phyloP scores from a whole-genome alignment of 2,113 vertebrate genomes.

The Artemisiospiza belli region DNA sequence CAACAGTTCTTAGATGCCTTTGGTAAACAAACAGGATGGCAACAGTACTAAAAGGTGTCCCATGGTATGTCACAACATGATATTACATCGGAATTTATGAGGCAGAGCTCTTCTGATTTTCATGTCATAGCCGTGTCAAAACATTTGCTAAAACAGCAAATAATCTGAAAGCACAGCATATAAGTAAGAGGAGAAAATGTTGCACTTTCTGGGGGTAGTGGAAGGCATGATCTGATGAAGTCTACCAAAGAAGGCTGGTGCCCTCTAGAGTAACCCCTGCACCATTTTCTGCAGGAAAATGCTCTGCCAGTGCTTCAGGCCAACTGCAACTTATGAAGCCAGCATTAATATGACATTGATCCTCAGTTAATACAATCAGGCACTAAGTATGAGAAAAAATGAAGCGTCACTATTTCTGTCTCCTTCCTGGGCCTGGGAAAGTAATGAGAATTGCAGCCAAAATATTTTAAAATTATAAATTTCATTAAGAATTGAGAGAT shows the following conservation, averaged over 20 bases:
- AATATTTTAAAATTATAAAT: background rate
- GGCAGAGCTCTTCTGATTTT: background rate
- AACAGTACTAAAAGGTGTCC: background rate
- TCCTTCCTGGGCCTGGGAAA: background rate
- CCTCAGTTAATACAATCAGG: background rate
- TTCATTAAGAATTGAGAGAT: background rate
- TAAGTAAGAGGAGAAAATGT: background rate
- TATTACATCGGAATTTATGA: background rate
- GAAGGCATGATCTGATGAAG: background rate
- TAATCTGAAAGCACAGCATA: background rate
- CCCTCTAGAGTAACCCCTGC: background rate
- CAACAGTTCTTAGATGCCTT: no score
- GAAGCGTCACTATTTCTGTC: background rate
- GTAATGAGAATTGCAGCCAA: background rate
- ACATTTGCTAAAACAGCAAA: background rate
- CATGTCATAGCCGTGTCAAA: background rate
- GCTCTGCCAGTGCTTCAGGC: background rate
- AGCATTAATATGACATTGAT: accelerated
- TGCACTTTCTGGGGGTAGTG: background rate
- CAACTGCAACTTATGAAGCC: background rate
- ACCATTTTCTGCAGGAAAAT: background rate
- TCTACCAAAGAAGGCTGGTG: background rate
- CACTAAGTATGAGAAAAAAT: background rate
- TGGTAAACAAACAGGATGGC: background rate
- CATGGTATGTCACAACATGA: background rate